Evolutionary conservation across 2,113 vertebrate genomes (phyloP).

Genomic region (Panthera uncia): DNA sequence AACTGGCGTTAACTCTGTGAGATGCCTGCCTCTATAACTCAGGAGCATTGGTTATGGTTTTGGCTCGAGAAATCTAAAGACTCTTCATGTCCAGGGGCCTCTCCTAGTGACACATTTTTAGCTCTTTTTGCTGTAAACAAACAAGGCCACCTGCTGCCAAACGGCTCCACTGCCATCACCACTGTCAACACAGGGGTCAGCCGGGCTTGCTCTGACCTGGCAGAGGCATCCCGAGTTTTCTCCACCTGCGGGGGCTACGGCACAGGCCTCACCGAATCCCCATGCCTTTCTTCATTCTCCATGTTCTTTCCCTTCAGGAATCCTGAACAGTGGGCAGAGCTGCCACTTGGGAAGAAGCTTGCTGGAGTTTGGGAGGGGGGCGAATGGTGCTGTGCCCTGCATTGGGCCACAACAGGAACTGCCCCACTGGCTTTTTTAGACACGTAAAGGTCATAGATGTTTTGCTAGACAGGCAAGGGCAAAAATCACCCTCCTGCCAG

Average conservation of each 20-base stretch:
- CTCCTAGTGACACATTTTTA: not conserved
- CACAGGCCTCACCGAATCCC: not conserved
- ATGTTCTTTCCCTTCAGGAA: not conserved
- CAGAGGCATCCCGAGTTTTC: not conserved
- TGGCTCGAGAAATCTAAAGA: not conserved
- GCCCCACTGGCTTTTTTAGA: not conserved
- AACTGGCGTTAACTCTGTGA: not conserved
- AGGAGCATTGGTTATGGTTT: not conserved
- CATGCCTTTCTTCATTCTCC: not conserved
- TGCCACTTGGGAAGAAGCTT: not conserved
- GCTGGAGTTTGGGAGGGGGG: not conserved
- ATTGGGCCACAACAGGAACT: not conserved
- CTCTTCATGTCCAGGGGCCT: not conserved
- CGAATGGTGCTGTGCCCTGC: not conserved
- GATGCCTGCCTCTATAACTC: not conserved
- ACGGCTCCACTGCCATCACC: not conserved
- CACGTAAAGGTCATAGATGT: not conserved
- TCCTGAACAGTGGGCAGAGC: not conserved
- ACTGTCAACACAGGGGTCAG: not conserved
- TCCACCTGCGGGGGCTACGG: not conserved
- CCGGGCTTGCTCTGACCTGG: not conserved
- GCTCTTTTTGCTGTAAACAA: constrained; percentile 20
- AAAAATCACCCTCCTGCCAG: not conserved
- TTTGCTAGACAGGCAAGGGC: not conserved
- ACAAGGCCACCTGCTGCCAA: not conserved